phyloP scores from a whole-genome alignment of 2,888 invertebrate genomes.

The Lepetodrilus schrolli region DNA sequence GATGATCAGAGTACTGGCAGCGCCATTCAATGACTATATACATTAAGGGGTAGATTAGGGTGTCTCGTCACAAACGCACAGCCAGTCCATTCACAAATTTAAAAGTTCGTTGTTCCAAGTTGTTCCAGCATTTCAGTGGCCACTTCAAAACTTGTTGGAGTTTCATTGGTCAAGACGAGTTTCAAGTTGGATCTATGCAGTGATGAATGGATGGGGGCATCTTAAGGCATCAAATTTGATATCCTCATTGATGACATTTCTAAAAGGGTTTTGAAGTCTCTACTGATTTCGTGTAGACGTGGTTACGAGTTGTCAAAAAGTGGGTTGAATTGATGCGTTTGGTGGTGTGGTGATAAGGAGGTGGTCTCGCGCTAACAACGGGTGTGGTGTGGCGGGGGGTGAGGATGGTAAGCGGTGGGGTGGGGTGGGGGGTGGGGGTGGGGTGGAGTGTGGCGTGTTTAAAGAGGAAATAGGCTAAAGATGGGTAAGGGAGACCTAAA shows the following conservation, averaged over 20 bases:
- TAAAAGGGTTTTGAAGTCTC: no score
- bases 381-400: neutral
- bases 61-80: neutral
- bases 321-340: neutral
- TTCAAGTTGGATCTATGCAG: neutral
- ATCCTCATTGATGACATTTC: neutral
- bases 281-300: no score
- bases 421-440: neutral
- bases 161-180: neutral
- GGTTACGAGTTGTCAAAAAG: no score
- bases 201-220: neutral
- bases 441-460: no score
- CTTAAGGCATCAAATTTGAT: neutral
- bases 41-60: neutral
- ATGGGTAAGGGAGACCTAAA: no score
- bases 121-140: neutral
- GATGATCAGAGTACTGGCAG: no score
- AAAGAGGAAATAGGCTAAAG: no score
- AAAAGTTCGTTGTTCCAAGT: neutral
- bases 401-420: neutral
- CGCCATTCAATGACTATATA: neutral
- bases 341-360: neutral
- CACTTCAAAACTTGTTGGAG: neutral
- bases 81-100: neutral
- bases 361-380: no score